phyloP scores from a whole-genome alignment of 64 coral and sea anemone species.

The Pocillopora damicornis region DNA sequence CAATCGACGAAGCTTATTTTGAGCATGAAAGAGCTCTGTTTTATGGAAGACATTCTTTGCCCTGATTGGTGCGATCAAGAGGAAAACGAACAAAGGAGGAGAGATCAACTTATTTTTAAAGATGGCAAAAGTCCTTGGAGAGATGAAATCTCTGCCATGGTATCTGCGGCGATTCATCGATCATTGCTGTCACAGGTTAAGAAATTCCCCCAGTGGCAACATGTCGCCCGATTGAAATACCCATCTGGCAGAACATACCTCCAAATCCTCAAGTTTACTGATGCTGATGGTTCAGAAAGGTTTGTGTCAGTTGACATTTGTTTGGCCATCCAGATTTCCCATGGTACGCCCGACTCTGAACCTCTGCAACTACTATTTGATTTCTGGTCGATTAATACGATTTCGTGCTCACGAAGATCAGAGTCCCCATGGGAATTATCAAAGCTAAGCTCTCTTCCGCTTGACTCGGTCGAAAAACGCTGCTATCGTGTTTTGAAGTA shows the following conservation, averaged over 20 bases:
- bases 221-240: conserved; percentile 34
- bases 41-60: conserved; percentile 61
- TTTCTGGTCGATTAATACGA: conserved; percentile 41
- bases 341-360: not conserved
- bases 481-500: conserved; percentile 54
- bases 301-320: conserved; percentile 61
- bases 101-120: conserved; percentile 26
- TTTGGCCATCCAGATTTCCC: conserved; percentile 47
- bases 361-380: conserved; percentile 52
- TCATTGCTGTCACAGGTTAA: not conserved
- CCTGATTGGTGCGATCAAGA: conserved; percentile 64
- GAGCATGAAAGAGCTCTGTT: conserved; percentile 37
- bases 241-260: conserved; percentile 29
- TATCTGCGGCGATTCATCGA: conserved; percentile 32
- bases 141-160: conserved; percentile 52
- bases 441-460: not conserved
- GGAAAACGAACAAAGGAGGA: conserved; percentile 45
- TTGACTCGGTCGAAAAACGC: conserved; percentile 14
- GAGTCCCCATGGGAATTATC: conserved; percentile 1
- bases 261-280: conserved; percentile 36
- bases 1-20: conserved; percentile 58
- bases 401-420: conserved; percentile 45
- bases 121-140: conserved; percentile 42
- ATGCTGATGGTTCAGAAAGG: conserved; percentile 13
- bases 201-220: conserved; percentile 37